Evolutionary conservation across 2,888 invertebrate species (phyloP).

Genomic region (Sthenelais limicola): DNA sequence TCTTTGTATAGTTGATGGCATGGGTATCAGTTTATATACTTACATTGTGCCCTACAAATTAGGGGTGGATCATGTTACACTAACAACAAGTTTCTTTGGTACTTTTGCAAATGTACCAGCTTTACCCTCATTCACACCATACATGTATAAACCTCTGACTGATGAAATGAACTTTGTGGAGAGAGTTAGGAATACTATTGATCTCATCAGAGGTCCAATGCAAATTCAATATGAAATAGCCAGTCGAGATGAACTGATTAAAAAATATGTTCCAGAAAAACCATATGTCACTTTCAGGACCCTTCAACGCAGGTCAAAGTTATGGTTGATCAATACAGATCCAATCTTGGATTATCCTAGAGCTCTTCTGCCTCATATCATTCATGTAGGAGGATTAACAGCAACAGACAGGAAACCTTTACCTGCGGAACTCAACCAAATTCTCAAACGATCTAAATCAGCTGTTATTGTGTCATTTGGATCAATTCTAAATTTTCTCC

Average conservation of each 20-base stretch:
- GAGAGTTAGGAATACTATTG: slow-evolving; percentile 27
- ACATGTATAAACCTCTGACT: slow-evolving; percentile 14
- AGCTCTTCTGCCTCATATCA: slow-evolving; percentile 44
- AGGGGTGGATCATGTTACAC: neutral
- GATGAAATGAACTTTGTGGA: slow-evolving; percentile 45
- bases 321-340: slow-evolving; percentile 45
- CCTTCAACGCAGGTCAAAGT: slow-evolving; percentile 17
- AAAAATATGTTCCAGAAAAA: slow-evolving; percentile 38
- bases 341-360: slow-evolving; percentile 42
- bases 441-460: neutral
- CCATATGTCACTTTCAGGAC: slow-evolving; percentile 11
- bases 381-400: slow-evolving; percentile 43
- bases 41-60: neutral
- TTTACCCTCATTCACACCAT: slow-evolving; percentile 46
- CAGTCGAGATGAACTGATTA: slow-evolving; percentile 37
- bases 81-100: slow-evolving; percentile 39
- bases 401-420: slow-evolving; percentile 36
- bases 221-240: no score
- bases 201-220: no score
- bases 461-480: slow-evolving; percentile 46
- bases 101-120: slow-evolving; percentile 44
- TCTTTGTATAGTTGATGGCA: no score
- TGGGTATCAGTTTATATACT: no score
- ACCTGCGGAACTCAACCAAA: slow-evolving; percentile 34
- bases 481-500: neutral